Percentiles rank a stretch among this genome's conserved stretches.
Evolutionary conservation across 2,113 vertebrate genomes (phyloP).

Genomic region (Dasyornis broadbenti): DNA sequence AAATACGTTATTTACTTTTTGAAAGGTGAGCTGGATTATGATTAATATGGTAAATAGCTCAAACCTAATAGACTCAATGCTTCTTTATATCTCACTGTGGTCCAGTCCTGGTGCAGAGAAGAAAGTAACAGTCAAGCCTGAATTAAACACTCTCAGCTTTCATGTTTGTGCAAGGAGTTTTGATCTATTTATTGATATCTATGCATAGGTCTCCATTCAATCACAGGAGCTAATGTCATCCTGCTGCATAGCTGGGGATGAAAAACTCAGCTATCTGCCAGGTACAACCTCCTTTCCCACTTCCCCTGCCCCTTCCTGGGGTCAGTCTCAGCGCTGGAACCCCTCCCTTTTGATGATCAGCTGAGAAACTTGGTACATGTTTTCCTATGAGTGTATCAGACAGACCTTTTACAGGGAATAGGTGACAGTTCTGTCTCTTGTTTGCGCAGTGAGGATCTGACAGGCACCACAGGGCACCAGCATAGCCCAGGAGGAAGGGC

Average conservation of each 20-base stretch:
- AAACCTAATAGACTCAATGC: constrained; percentile 60
- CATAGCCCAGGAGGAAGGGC: fast-evolving
- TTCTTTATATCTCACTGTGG: constrained; percentile 17
- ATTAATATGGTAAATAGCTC: constrained; percentile 72
- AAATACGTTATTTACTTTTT: constrained; percentile 77
- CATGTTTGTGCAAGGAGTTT: not conserved
- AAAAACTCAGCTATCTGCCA: not conserved
- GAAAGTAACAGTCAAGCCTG: not conserved
- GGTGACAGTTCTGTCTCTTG: not conserved
- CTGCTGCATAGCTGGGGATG: not conserved
- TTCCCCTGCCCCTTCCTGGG: not conserved
- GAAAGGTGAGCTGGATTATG: constrained; percentile 76
- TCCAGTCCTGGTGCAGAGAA: not conserved
- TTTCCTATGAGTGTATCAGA: not conserved
- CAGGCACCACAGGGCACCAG: not conserved
- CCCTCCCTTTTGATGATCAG: not conserved
- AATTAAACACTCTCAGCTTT: not conserved
- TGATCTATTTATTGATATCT: not conserved
- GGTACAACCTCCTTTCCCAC: not conserved
- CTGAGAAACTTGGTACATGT: not conserved
- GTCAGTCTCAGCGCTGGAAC: not conserved
- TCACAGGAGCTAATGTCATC: not conserved
- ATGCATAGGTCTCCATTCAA: not conserved
- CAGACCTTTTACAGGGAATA: not conserved
- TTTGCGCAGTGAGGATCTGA: not conserved